phyloP scores from a whole-genome alignment of 2,113 vertebrate species.

The Paralichthys olivaceus region DNA sequence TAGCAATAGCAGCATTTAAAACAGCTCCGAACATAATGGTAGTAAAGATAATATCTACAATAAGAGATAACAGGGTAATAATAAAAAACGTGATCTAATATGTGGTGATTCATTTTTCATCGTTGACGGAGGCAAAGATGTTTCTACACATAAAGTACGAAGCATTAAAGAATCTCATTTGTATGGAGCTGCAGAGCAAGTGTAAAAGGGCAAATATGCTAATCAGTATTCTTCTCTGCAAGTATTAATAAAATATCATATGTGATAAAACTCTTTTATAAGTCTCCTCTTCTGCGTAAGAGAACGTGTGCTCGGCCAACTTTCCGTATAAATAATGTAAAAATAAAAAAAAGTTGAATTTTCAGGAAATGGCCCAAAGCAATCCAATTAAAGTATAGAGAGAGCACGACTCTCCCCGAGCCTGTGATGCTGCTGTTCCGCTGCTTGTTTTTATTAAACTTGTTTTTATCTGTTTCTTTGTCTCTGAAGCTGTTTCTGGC shows the following conservation, averaged over 20 bases:
- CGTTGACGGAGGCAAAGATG: neutral
- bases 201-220: neutral
- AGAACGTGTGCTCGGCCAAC: conserved; percentile 28
- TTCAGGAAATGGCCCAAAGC: conserved; percentile 41
- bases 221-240: conserved; percentile 22
- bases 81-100: neutral
- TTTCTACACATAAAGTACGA: neutral
- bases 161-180: neutral
- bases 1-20: neutral
- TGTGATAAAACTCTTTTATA: conserved; percentile 21
- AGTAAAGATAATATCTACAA: neutral
- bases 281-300: neutral
- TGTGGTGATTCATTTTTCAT: neutral
- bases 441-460: conserved; percentile 15
- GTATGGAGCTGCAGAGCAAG: neutral
- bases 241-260: conserved; percentile 32
- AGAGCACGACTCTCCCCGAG: conserved; percentile 13
- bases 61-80: neutral
- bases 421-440: conserved; percentile 17
- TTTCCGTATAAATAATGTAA: conserved; percentile 43
- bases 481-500: conserved; percentile 5
- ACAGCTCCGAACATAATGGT: no score
- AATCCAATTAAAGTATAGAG: conserved; percentile 34
- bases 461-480: conserved; percentile 8
- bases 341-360: neutral